A percentile compares a stretch with the other conserved stretches of the same genome.
These are phyloP conservation scores for Psilopsiagon aymara DNA, from an alignment of 2,113 vertebrate species.

Conservation along the genomic window DNA sequence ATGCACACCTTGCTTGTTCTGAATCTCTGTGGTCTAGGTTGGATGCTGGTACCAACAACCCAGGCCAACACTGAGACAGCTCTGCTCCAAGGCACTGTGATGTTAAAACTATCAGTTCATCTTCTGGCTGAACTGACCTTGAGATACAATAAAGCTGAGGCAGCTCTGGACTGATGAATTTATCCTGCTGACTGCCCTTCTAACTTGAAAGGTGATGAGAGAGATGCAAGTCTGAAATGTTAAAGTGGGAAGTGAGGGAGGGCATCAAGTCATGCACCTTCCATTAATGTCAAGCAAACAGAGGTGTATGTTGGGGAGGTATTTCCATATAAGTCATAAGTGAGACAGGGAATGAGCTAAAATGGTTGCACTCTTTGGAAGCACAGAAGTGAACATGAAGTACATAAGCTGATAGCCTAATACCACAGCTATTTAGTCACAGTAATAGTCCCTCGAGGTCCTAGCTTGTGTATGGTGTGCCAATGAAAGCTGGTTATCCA, in stretches of 20 bases:
- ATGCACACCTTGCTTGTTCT: not conserved
- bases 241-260: not conserved
- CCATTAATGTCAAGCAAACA: not conserved
- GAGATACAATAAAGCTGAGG: not conserved
- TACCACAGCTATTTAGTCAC: conserved; percentile 7
- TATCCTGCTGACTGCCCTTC: not conserved
- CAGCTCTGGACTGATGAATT: not conserved
- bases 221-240: not conserved
- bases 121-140: not conserved
- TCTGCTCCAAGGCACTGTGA: not conserved
- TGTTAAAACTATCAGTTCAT: not conserved
- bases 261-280: not conserved
- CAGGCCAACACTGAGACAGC: not conserved
- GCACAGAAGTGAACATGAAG: not conserved
- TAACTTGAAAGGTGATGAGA: not conserved
- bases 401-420: not conserved
- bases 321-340: conserved; percentile 2
- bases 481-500: conserved; percentile 21
- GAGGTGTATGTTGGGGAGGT: not conserved
- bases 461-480: not conserved
- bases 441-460: not conserved
- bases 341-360: not conserved
- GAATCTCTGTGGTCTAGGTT: not conserved
- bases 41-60: not conserved
- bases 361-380: conserved; percentile 6